phyloP scores from a whole-genome alignment of 2,797 vertebrate species.

The Lycodopsis pacificus region DNA sequence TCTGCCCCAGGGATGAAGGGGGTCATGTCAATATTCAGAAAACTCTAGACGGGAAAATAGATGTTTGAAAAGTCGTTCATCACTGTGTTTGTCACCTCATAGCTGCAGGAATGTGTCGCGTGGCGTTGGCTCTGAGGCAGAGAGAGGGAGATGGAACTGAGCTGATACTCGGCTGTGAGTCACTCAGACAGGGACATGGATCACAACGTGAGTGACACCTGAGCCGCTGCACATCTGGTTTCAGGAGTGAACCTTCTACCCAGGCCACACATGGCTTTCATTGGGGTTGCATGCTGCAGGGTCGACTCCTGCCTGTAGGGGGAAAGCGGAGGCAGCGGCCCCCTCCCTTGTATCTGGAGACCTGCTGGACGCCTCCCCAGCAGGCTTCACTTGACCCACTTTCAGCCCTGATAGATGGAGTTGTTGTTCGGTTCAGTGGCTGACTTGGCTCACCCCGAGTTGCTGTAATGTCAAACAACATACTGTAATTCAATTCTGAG shows the following conservation, averaged over 20 bases:
- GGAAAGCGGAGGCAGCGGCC: constrained; percentile 30
- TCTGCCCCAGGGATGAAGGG: background rate
- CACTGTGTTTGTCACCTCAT: background rate
- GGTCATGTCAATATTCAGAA: background rate
- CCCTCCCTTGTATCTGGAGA: constrained; percentile 46
- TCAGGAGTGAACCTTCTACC: constrained; percentile 42
- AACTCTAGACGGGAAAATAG: background rate
- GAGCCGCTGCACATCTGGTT: constrained; percentile 73
- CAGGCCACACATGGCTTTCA: constrained; percentile 68
- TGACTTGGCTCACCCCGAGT: constrained; percentile 30
- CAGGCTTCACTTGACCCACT: constrained; percentile 72
- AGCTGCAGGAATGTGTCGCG: constrained; percentile 17
- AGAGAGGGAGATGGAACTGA: constrained; percentile 1
- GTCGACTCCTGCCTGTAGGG: constrained; percentile 52
- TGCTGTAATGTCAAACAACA: constrained; percentile 53
- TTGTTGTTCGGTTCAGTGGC: constrained; percentile 38
- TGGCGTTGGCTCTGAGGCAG: background rate
- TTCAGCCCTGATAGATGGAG: constrained; percentile 28
- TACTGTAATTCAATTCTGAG: constrained; percentile 33
- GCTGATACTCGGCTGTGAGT: constrained; percentile 23
- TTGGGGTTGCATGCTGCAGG: constrained; percentile 57
- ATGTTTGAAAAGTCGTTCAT: background rate
- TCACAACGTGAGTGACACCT: constrained; percentile 65
- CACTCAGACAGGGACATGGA: constrained; percentile 12
- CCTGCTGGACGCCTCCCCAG: constrained; percentile 45